These are phyloP conservation scores for Tribolium freemani DNA, from an alignment of 2,888 invertebrate genomes.

Conservation along the genomic window DNA sequence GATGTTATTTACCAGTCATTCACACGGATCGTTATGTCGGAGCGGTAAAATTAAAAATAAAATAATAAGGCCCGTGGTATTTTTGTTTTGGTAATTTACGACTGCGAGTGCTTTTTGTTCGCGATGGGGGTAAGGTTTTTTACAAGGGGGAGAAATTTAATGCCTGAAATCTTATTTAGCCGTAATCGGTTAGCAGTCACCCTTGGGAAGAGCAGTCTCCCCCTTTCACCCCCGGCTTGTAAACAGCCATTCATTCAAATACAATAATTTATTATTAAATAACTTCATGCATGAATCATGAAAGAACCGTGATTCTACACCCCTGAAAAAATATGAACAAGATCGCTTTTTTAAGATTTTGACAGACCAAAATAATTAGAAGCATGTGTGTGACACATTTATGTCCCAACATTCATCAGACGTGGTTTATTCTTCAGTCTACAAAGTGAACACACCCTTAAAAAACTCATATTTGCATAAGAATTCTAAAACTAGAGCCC, in stretches of 20 bases:
- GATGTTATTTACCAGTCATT: conserved; percentile 29
- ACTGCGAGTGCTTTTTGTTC: background rate
- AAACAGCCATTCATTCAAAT: conserved; percentile 5
- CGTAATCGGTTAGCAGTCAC: conserved; percentile 28
- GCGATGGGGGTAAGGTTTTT: conserved; percentile 26
- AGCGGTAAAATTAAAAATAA: conserved; percentile 27
- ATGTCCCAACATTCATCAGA: no score
- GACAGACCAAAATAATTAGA: background rate
- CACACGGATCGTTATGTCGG: conserved; percentile 8
- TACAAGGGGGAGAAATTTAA: conserved; percentile 30
- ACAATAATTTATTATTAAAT: conserved; percentile 29
- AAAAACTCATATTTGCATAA: background rate
- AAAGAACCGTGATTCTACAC: background rate
- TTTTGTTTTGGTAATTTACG: conserved; percentile 27
- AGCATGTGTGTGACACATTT: background rate
- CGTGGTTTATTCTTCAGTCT: no score
- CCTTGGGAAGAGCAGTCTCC: conserved; percentile 28
- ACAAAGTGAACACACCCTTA: no score
- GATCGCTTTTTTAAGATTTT: background rate
- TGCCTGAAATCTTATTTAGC: conserved; percentile 32
- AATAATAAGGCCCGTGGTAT: conserved; percentile 19
- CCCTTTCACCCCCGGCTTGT: conserved; percentile 23
- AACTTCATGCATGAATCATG: conserved; percentile 18
- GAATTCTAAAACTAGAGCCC: background rate
- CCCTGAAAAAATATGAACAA: background rate